Evolutionary conservation across 2,113 vertebrate genomes (phyloP).

Genomic region (Clarias batrachus): DNA sequence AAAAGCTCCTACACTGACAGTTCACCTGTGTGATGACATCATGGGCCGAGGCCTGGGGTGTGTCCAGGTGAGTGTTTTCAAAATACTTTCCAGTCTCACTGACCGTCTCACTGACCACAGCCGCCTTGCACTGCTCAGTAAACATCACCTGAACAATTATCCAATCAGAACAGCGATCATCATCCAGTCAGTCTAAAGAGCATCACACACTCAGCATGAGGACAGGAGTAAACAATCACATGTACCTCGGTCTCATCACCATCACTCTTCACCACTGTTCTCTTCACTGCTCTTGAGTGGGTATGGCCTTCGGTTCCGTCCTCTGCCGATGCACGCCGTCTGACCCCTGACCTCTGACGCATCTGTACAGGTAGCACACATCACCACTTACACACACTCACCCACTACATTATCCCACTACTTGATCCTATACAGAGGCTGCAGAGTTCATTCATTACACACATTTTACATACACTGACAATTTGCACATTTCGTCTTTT

Average conservation of each 20-base stretch:
- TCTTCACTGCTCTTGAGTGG: slow-evolving; percentile 84
- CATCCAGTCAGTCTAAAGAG: neutral
- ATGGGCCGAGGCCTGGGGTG: slow-evolving; percentile 79
- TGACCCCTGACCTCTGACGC: slow-evolving; percentile 81
- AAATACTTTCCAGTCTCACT: slow-evolving; percentile 61
- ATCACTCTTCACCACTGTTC: slow-evolving; percentile 83
- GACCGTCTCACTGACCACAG: slow-evolving; percentile 73
- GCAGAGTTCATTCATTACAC: too few relatives aligned
- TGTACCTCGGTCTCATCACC: slow-evolving; percentile 84
- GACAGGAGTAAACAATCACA: neutral
- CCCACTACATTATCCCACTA: slow-evolving; percentile 52
- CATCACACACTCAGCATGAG: neutral
- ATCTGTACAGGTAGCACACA: slow-evolving; percentile 70
- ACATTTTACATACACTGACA: too few relatives aligned
- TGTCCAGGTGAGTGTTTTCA: slow-evolving; percentile 77
- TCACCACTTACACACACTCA: slow-evolving; percentile 69
- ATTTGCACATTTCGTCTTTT: too few relatives aligned
- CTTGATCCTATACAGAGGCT: too few relatives aligned
- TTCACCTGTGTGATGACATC: slow-evolving; percentile 89
- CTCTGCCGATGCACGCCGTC: slow-evolving; percentile 78
- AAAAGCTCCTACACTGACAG: neutral
- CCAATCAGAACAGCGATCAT: neutral
- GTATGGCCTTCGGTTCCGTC: slow-evolving; percentile 79
- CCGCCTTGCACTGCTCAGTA: slow-evolving; percentile 63
- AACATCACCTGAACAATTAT: slow-evolving; percentile 77